These are phyloP conservation scores for Cosmorhoe ocellata DNA, from an alignment of 2,888 invertebrate genomes.

Conservation along the genomic window DNA sequence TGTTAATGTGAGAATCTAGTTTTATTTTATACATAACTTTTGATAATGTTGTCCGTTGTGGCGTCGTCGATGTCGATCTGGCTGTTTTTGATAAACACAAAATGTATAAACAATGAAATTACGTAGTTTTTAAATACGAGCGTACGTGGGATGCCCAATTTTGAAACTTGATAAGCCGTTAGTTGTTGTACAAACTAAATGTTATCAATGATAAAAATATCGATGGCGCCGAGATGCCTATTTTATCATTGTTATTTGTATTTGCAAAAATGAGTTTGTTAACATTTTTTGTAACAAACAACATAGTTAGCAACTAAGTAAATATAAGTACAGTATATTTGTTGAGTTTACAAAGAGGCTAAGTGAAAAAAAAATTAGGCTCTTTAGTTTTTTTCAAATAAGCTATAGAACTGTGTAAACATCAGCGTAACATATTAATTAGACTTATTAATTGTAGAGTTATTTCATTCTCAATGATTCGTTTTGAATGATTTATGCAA, in stretches of 20 bases:
- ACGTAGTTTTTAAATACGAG: constrained; percentile 29
- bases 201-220: constrained; percentile 57
- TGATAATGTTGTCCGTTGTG: too few species aligned
- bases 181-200: constrained; percentile 46
- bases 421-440: too few species aligned
- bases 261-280: neutral
- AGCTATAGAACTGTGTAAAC: too few species aligned
- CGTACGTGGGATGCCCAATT: constrained; percentile 53
- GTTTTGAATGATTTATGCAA: too few species aligned
- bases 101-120: constrained; percentile 1
- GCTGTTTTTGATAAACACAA: neutral
- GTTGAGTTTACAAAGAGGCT: too few species aligned
- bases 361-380: too few species aligned
- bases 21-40: too few species aligned
- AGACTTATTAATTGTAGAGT: too few species aligned
- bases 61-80: too few species aligned
- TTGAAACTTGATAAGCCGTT: constrained; percentile 56
- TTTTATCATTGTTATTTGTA: constrained; percentile 40
- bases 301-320: neutral
- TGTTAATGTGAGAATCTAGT: neutral
- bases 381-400: too few species aligned
- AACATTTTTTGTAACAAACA: constrained; percentile 1
- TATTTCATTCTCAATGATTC: too few species aligned
- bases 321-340: too few species aligned
- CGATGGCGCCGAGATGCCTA: constrained; percentile 60